phyloP scores from a whole-genome alignment of 2,113 vertebrate genomes.

The Romanogobio albipinnatus region DNA sequence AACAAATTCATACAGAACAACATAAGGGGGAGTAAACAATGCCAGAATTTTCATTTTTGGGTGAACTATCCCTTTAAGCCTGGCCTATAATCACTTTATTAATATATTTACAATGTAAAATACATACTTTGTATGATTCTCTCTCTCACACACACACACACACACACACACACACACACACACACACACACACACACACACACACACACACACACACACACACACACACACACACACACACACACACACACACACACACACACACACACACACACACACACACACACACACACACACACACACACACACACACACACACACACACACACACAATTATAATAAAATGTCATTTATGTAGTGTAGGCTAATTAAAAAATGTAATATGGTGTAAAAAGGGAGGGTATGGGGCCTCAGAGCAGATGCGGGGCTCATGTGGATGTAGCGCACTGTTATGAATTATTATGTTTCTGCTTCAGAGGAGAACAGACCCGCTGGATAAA shows the following conservation, averaged over 20 bases:
- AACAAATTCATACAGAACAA: too few species aligned
- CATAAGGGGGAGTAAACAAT: too few species aligned
- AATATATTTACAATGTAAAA: neutral
- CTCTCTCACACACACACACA: too few species aligned
- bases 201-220: too few species aligned
- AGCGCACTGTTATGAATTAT: conserved; percentile 66
- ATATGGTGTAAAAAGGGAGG: conserved; percentile 12
- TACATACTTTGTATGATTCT: neutral
- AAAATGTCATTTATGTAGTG: neutral
- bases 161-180: too few species aligned
- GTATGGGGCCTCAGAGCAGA: conserved; percentile 55
- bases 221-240: too few species aligned
- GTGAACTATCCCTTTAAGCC: neutral
- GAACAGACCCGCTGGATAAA: conserved; percentile 42
- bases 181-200: too few species aligned
- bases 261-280: too few species aligned
- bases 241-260: too few species aligned
- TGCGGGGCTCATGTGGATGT: conserved; percentile 68
- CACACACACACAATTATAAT: neutral
- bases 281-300: too few species aligned
- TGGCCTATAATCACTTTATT: neutral
- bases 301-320: too few species aligned
- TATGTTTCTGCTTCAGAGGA: conserved; percentile 66
- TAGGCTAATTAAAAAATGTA: neutral
- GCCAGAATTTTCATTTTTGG: too few species aligned